Evolutionary conservation across 2,797 vertebrate species (phyloP), one percentile per base, ranked within the genome.

Genomic region (Staurois parvus): DNA sequence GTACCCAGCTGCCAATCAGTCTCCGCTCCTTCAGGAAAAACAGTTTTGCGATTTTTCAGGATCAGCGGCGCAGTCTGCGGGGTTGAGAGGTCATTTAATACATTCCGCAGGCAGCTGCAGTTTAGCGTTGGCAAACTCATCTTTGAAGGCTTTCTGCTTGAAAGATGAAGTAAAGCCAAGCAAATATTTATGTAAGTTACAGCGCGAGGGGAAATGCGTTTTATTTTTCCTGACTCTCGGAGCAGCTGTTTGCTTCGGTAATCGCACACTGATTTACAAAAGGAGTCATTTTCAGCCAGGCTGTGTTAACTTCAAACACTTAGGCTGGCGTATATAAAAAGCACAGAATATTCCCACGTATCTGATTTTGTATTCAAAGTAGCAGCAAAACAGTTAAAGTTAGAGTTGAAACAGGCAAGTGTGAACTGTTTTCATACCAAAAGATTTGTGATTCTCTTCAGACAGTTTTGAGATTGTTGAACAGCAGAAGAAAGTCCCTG

Each of bases 1-100:
- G 67, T 37, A 19, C 75, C 76, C 77, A 28, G 48, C 69, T 81
- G 79, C 76, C 64, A 80, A 80, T 80, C 79, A 70, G 24, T 19
- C 4, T 70, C 48, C 11, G 37, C 32, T 21, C 67, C n/a, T 26
- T 24, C 69, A 64, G 42, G 21, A 26, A 64, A 56, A 40, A 72
- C 9, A 26, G 45, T 37, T 52, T 37, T 72, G 34, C 79, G 32
- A 62, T 64, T 80, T 70, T 48, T 79, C 30, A 70, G 78, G 78
- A 80, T 80, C 67, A 80, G 68, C 45, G 66, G 29, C 11, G 32
- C 76, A 45, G 76, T 1, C 37, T 13, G 76, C 6, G 28, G 29
- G 40, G 24, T 70, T 29, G 15, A 42, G 66, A 66, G 76, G 78
- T 40, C 64, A 2, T n/a, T 56, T 48, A 70, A 80, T 80, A 80